Conservation (phyloP, 2,888 invertebrate genomes). For the Pristionchus mayeri region DNA sequence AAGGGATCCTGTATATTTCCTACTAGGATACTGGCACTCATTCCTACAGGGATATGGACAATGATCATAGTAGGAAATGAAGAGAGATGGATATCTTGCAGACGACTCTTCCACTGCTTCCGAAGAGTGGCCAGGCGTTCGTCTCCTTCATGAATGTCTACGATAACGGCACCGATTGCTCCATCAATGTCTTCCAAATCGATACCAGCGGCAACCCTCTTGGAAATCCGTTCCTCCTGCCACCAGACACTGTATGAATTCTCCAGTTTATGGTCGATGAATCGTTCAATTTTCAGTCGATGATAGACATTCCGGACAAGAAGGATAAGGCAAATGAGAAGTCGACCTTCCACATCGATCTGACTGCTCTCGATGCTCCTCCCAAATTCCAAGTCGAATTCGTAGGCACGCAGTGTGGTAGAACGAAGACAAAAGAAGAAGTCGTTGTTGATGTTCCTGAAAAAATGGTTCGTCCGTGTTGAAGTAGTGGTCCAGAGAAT, state of each 20-base stretch:
- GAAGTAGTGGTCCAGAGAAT: no score
- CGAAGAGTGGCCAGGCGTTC: constrained; percentile 58
- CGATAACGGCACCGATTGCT: constrained; percentile 4
- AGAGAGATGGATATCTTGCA: constrained; percentile 45
- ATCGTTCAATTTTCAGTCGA: constrained; percentile 18
- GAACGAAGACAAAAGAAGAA: not conserved
- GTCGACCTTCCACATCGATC: not conserved
- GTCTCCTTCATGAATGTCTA: constrained; percentile 65
- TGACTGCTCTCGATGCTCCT: not conserved
- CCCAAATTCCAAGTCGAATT: not conserved
- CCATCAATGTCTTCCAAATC: not conserved
- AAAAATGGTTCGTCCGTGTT: not conserved
- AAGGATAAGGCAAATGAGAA: not conserved
- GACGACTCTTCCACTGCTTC: constrained; percentile 66
- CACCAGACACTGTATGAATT: not conserved
- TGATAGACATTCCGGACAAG: constrained; percentile 43
- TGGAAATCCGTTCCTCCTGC: not conserved
- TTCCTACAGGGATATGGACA: no score
- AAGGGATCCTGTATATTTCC: no score
- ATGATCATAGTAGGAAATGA: no score
- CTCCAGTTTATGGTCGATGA: no score
- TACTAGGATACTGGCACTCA: no score
- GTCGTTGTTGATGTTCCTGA: not conserved
- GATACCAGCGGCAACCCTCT: not conserved
- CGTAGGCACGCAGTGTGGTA: not conserved